Percentiles rank a stretch among this genome's conserved stretches.
phyloP scores from a whole-genome alignment of 2,888 invertebrate species.

The Pyrocoelia pectoralis region DNA sequence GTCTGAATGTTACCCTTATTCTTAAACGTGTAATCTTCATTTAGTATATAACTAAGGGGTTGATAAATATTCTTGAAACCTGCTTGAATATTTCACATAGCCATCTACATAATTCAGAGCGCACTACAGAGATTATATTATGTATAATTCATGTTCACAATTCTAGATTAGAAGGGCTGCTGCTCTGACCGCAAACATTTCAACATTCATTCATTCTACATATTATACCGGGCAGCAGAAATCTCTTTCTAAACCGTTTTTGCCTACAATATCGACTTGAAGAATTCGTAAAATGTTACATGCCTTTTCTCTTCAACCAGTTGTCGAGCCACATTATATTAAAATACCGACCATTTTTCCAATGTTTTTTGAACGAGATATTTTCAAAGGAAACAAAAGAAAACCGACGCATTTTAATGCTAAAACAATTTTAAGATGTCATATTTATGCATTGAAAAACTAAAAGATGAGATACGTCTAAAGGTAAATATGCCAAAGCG shows the following conservation, averaged over 20 bases:
- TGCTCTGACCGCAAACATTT: slow-evolving; percentile 30
- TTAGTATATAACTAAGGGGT: neutral
- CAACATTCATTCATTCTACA: slow-evolving; percentile 11
- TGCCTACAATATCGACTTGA: neutral
- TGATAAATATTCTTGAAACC: slow-evolving; percentile 17
- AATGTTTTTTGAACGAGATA: too few species aligned
- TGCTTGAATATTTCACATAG: slow-evolving; percentile 42
- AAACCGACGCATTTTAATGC: neutral
- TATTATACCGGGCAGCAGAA: too few species aligned
- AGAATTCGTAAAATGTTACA: neutral
- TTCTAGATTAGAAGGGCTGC: slow-evolving; percentile 24
- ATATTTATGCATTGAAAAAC: slow-evolving; percentile 1
- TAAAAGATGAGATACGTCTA: neutral
- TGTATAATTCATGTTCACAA: slow-evolving; percentile 47
- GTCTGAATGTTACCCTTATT: too few species aligned
- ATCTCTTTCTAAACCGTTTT: neutral
- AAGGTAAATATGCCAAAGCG: neutral
- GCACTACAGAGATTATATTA: slow-evolving; percentile 47
- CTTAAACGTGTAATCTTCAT: slow-evolving; percentile 4
- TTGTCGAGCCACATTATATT: too few species aligned
- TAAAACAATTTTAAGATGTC: neutral
- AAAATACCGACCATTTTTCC: too few species aligned
- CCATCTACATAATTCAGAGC: slow-evolving; percentile 47
- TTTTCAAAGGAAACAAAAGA: too few species aligned
- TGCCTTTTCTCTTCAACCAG: neutral